These are phyloP conservation scores for Triplophysa tibetana DNA, from an alignment of 2,113 vertebrate genomes.

Conservation along the genomic window DNA sequence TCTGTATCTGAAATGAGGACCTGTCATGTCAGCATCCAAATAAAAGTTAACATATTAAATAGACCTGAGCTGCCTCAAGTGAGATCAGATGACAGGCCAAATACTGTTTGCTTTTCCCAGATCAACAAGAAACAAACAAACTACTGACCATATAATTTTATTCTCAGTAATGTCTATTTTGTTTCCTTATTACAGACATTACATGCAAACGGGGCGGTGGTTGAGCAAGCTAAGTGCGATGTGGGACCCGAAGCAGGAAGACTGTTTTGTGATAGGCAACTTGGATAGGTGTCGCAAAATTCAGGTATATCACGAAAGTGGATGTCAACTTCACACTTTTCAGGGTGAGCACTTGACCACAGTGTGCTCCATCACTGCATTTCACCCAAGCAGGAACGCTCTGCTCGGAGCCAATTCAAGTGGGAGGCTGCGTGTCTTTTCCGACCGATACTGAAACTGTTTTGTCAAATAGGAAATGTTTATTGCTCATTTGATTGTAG, in stretches of 20 bases:
- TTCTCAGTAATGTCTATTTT: not conserved
- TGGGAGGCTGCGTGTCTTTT: constrained; percentile 82
- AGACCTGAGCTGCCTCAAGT: no score
- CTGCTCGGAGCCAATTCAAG: constrained; percentile 82
- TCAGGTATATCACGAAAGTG: constrained; percentile 76
- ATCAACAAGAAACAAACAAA: no score
- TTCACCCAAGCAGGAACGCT: constrained; percentile 79
- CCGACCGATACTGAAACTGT: constrained; percentile 30
- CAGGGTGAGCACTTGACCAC: constrained; percentile 65
- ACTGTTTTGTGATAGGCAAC: constrained; percentile 83
- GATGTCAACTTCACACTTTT: constrained; percentile 72
- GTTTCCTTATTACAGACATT: constrained; percentile 66
- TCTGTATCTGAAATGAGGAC: no score
- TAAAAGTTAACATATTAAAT: no score
- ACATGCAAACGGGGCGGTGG: constrained; percentile 79
- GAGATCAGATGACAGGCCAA: no score
- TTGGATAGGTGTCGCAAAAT: constrained; percentile 71
- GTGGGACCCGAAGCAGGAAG: constrained; percentile 89
- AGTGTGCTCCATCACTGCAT: constrained; percentile 75
- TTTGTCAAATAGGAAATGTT: not conserved
- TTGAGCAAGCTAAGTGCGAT: constrained; percentile 76
- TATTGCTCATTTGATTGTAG: not conserved
- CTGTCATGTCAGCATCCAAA: no score
- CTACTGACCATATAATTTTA: no score
- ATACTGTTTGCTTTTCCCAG: no score